Percentiles rank a stretch among this genome's conserved stretches.
Evolutionary conservation across 2,113 vertebrate species (phyloP).

Genomic region (Pipra filicauda): DNA sequence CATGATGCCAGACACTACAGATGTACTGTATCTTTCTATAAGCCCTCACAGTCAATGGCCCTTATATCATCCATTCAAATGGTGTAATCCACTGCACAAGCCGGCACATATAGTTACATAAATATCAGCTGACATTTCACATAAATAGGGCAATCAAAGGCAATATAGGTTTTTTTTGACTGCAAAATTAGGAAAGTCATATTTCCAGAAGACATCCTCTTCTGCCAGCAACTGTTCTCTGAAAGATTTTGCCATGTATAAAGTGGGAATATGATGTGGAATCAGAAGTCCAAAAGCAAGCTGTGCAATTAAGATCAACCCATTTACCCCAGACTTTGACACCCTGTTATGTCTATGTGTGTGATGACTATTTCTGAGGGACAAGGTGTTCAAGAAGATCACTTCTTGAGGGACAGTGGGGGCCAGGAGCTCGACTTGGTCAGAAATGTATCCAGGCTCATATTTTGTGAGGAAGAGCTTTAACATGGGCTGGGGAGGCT

Average conservation of each 20-base stretch:
- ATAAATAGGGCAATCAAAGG: neutral
- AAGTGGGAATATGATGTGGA: neutral
- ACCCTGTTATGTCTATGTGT: neutral
- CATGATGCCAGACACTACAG: neutral
- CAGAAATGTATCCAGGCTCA: neutral
- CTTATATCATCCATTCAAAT: neutral
- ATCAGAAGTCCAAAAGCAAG: neutral
- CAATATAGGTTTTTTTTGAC: neutral
- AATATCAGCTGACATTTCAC: neutral
- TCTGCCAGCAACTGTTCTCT: neutral
- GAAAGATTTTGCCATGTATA: neutral
- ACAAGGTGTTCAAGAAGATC: neutral
- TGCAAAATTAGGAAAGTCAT: neutral
- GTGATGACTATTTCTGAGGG: rapidly evolving
- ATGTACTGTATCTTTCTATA: neutral
- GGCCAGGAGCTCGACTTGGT: neutral
- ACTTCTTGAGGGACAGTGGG: rapidly evolving
- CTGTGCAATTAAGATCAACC: neutral
- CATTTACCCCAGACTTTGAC: neutral
- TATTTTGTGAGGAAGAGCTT: neutral
- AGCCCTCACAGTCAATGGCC: neutral
- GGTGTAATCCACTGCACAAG: neutral
- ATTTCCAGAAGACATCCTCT: neutral
- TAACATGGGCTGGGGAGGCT: neutral
- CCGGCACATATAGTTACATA: neutral